Base-by-base conservation (phyloP, 2,888 invertebrate genomes). In the Leucoma salicis region DNA sequence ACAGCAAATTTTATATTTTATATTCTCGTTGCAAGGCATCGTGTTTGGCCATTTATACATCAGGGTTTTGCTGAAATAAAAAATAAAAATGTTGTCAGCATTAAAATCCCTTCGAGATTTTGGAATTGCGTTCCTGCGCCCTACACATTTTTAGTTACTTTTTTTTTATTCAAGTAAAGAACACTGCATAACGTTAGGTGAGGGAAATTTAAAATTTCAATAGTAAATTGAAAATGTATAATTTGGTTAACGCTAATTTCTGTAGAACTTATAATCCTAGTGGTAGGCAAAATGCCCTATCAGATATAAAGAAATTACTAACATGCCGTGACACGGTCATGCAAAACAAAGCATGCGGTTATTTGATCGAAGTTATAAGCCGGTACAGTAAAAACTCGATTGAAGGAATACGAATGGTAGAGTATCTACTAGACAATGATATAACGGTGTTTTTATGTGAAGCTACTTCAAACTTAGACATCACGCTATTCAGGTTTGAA, bases 381-480 rank as follows among this genome's bases (percentile, higher is more conserved):
- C 77, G 81, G 46, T 82, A 78, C 48, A 75, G 70, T 32, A 63
- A 58, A 42, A 76, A 70, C 44, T 75, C 80, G 1, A 66, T 63
- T 6, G 83, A 87, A 53, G 71, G 77, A 35, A 57, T 49, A 33
- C 69, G 67, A 11, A 73, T 82, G 62, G 57, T 85, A 10, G 76
- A 82, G 58, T 82, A 86, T 65, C 69, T 89, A 42, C 53, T 89
- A 35, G 79, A 84, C 12, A 87, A 84, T 46, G 88, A 89, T 51
- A 82, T 87, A 25, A 78, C 74, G 2, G 80, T 87, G 25, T 89
- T 88, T 60, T 68, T 89, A 8, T 87, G 88, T 54, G 88, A 87
- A 69, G 84, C 86, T 14, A 84, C 78, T 27, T 77, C 85, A 7
- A 89, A 88, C 53, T 71, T 89, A 58, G 85, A 87, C 53, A 83